These are phyloP conservation scores for Hirundo rustica DNA, from an alignment of 2,797 vertebrate genomes.

Conservation along the genomic window DNA sequence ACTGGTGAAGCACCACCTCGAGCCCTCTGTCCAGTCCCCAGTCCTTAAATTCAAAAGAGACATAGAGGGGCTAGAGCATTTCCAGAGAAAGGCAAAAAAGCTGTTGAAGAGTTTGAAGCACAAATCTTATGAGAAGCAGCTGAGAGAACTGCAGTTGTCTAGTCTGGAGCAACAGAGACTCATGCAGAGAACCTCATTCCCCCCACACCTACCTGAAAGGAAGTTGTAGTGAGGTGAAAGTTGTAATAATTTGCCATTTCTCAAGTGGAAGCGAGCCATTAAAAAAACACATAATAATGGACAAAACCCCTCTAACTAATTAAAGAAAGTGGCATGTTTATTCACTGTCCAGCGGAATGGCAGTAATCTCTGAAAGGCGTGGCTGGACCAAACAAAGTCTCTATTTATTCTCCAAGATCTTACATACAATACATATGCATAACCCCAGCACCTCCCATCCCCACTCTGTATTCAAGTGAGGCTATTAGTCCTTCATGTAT, in stretches of 20 bases:
- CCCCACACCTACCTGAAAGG: neutral
- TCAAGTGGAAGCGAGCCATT: neutral
- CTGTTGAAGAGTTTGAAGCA: neutral
- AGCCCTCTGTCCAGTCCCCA: neutral
- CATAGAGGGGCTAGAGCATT: neutral
- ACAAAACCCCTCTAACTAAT: no score
- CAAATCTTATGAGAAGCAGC: neutral
- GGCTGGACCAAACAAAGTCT: no score
- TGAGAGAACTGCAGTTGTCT: neutral
- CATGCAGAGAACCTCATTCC: neutral
- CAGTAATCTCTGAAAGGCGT: no score
- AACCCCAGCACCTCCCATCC: no score
- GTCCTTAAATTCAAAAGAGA: neutral
- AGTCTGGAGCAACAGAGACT: neutral
- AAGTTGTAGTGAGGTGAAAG: neutral
- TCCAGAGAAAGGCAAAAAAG: neutral
- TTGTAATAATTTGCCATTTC: neutral
- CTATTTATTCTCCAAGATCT: no score
- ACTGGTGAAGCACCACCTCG: rapidly evolving
- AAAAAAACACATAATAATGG: no score
- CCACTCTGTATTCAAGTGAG: no score
- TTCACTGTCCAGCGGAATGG: no score
- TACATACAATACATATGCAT: no score
- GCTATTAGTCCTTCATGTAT: no score
- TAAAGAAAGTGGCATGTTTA: no score